Conservation (phyloP, 2,113 vertebrate genomes). For the Taurulus bubalis region DNA sequence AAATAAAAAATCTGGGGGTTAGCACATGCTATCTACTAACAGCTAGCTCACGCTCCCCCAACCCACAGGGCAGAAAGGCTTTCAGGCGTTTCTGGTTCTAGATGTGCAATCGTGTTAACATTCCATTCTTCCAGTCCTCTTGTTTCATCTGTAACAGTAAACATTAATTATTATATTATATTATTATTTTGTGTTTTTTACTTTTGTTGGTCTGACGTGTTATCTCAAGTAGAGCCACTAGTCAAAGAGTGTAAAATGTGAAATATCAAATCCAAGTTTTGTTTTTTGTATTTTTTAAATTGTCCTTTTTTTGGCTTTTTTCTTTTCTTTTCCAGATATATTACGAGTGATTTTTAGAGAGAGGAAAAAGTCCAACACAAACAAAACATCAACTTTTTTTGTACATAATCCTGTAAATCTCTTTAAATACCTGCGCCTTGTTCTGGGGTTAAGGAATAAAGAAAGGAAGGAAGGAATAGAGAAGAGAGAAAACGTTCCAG, state of each 20-base stretch:
- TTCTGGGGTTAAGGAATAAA: conserved; percentile 76
- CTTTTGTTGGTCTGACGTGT: conserved; percentile 83
- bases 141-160: conserved; percentile 84
- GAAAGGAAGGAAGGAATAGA: conserved; percentile 71
- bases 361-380: conserved; percentile 84
- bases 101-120: conserved; percentile 99
- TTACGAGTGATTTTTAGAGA: conserved; percentile 88
- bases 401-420: conserved; percentile 99
- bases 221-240: conserved; percentile 95
- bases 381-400: conserved; percentile 85
- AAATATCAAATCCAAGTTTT: conserved; percentile 84
- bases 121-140: conserved; percentile 92
- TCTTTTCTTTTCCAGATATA: conserved; percentile 83
- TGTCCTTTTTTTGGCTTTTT: conserved; percentile 67
- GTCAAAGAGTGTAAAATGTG: conserved; percentile 95
- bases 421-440: conserved; percentile 99
- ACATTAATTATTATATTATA: conserved; percentile 84
- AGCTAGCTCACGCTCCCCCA: conserved; percentile 79
- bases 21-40: conserved; percentile 74
- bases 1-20: conserved; percentile 70
- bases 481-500: conserved; percentile 82
- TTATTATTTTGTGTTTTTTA: conserved; percentile 71
- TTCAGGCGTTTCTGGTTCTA: conserved; percentile 89
- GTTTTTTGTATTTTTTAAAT: conserved; percentile 19
- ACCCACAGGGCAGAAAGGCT: conserved; percentile 86